Percentiles rank a stretch among this genome's conserved stretches.
These are phyloP conservation scores for Microtus montanus DNA, from an alignment of 2,113 vertebrate species.

Conservation along the genomic window DNA sequence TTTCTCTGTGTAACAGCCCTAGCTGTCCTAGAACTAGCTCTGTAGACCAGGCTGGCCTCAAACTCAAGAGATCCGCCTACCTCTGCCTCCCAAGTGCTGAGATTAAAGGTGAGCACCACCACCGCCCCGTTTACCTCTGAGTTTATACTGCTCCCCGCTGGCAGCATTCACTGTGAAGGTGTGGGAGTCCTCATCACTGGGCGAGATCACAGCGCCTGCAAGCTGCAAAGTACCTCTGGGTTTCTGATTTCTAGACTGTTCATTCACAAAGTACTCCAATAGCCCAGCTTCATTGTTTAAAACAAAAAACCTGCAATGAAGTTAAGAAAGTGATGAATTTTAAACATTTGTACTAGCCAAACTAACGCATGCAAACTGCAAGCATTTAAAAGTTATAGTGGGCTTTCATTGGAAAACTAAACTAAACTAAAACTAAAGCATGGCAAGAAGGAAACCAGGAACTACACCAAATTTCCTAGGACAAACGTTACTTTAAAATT, in stretches of 20 bases:
- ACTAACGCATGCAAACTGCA: slow-evolving; percentile 40
- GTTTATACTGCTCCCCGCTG: slow-evolving; percentile 98
- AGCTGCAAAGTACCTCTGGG: slow-evolving; percentile 95
- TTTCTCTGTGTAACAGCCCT: too few relatives aligned
- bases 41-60: too few relatives aligned
- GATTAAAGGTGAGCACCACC: neutral
- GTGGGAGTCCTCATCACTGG: slow-evolving; percentile 98
- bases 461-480: neutral
- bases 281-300: slow-evolving; percentile 96
- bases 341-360: slow-evolving; percentile 33
- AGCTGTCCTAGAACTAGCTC: too few relatives aligned
- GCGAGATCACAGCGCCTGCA: slow-evolving; percentile 97
- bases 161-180: slow-evolving; percentile 98
- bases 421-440: neutral
- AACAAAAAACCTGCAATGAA: slow-evolving; percentile 93
- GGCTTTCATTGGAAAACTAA: neutral
- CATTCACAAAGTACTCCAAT: slow-evolving; percentile 99
- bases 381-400: neutral
- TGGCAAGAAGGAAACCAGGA: slow-evolving; percentile 9
- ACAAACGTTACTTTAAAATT: slow-evolving; percentile 1
- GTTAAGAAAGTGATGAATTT: slow-evolving; percentile 21
- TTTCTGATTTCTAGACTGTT: slow-evolving; percentile 95
- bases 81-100: too few relatives aligned
- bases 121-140: slow-evolving; percentile 89
- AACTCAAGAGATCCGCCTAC: too few relatives aligned